Percentiles rank a stretch among this genome's conserved stretches.
Conservation (phyloP, 2,113 vertebrate species). For the Anseranas semipalmata region DNA sequence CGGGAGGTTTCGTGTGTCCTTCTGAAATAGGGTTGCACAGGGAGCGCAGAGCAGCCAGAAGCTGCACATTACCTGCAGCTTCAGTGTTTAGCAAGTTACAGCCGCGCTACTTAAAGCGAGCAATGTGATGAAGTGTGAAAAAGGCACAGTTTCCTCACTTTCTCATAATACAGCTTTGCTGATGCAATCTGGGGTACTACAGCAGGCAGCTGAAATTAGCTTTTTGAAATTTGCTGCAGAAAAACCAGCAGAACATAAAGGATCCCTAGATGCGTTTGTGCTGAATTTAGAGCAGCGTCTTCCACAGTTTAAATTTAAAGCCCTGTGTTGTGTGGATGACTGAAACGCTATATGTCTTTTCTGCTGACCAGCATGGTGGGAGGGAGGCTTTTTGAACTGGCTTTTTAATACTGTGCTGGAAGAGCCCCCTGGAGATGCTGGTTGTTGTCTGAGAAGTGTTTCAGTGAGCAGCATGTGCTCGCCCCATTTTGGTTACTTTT, state of each 20-base stretch:
- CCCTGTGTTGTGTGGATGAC: not conserved
- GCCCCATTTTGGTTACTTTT: not conserved
- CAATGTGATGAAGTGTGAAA: not conserved
- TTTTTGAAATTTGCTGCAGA: not conserved
- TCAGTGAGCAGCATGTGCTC: not conserved
- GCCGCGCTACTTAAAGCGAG: not conserved
- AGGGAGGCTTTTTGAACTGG: not conserved
- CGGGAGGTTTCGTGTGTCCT: slow-evolving; percentile 1
- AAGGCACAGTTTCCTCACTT: not conserved
- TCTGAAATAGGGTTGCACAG: not conserved
- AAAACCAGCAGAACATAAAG: not conserved
- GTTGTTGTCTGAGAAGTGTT: not conserved
- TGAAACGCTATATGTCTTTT: not conserved
- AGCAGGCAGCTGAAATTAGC: not conserved
- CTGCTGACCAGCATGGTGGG: not conserved
- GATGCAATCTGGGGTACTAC: not conserved
- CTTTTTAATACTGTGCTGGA: not conserved
- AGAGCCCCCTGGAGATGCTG: not conserved
- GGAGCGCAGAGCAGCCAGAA: not conserved
- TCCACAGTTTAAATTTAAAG: not conserved
- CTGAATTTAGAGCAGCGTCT: not conserved
- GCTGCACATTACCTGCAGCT: not conserved
- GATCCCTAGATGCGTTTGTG: not conserved
- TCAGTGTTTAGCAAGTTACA: not conserved
- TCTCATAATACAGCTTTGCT: not conserved